phyloP scores from a whole-genome alignment of 2,797 vertebrate genomes.

The Cyclura pinguis region DNA sequence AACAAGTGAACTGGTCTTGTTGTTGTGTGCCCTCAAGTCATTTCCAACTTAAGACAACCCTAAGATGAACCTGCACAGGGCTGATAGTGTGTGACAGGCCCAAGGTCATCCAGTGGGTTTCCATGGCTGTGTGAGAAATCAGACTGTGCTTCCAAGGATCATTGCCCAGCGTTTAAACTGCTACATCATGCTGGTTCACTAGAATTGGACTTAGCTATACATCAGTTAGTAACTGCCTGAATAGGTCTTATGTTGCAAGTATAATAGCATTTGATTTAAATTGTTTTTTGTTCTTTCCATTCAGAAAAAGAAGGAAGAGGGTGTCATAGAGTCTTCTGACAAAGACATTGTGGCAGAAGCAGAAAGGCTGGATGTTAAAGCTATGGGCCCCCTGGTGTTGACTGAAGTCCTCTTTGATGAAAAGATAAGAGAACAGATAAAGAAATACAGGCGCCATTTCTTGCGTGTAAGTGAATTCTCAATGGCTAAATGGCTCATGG shows the following conservation, averaged over 20 bases:
- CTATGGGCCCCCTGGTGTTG: slow-evolving; percentile 95
- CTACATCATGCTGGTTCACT: too few relatives aligned
- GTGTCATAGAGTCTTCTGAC: slow-evolving; percentile 88
- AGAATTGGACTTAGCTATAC: not conserved
- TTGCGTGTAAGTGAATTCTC: slow-evolving; percentile 83
- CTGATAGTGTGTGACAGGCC: too few relatives aligned
- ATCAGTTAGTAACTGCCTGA: too few relatives aligned
- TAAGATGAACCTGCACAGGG: too few relatives aligned
- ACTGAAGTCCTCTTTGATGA: slow-evolving; percentile 95
- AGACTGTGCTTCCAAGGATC: too few relatives aligned
- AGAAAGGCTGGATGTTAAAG: slow-evolving; percentile 94
- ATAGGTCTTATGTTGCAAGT: too few relatives aligned
- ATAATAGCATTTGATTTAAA: accelerated
- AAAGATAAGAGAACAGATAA: slow-evolving; percentile 96
- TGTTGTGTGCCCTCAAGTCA: too few relatives aligned
- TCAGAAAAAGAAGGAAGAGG: slow-evolving; percentile 94
- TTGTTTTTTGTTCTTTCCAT: not conserved
- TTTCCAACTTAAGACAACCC: too few relatives aligned
- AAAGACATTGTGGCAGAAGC: slow-evolving; percentile 97
- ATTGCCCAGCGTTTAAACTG: too few relatives aligned
- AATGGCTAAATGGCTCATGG: too few relatives aligned
- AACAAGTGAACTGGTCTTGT: not conserved
- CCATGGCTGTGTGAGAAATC: too few relatives aligned
- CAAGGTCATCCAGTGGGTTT: too few relatives aligned
- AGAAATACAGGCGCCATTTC: slow-evolving; percentile 96